These are phyloP conservation scores for Eidolon dupreanum DNA, from an alignment of 2,797 vertebrate species.

Conservation along the genomic window DNA sequence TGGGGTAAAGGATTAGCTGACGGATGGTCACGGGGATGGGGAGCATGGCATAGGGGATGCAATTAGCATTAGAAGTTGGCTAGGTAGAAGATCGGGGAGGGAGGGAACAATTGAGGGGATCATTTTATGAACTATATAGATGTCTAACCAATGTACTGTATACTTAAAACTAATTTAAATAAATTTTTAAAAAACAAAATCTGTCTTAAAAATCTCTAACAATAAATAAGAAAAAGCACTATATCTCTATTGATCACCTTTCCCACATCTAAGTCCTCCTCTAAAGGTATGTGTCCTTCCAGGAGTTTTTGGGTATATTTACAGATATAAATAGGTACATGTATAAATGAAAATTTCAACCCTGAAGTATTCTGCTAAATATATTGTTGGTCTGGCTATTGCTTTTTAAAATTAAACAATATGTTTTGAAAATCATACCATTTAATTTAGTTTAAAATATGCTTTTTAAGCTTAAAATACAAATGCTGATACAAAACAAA, in stretches of 20 bases:
- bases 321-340: background rate
- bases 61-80: too few species aligned
- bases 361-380: background rate
- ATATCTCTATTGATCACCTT: background rate
- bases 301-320: background rate
- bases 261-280: background rate
- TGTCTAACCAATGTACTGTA: too few species aligned
- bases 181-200: background rate
- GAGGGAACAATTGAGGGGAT: too few species aligned
- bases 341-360: background rate
- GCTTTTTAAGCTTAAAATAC: background rate
- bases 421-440: background rate
- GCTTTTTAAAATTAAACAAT: background rate
- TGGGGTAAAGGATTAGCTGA: too few species aligned
- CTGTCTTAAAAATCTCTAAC: background rate
- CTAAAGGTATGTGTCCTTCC: background rate
- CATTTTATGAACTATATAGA: too few species aligned
- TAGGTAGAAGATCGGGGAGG: too few species aligned
- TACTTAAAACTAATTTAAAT: too few species aligned
- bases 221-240: background rate
- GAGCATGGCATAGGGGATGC: too few species aligned
- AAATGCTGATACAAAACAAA: background rate
- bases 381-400: background rate
- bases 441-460: background rate
- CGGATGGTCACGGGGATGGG: too few species aligned